Percentiles rank a stretch among this genome's conserved stretches.
Conservation (phyloP, 2,113 vertebrate genomes). For the Muntiacus reevesi region DNA sequence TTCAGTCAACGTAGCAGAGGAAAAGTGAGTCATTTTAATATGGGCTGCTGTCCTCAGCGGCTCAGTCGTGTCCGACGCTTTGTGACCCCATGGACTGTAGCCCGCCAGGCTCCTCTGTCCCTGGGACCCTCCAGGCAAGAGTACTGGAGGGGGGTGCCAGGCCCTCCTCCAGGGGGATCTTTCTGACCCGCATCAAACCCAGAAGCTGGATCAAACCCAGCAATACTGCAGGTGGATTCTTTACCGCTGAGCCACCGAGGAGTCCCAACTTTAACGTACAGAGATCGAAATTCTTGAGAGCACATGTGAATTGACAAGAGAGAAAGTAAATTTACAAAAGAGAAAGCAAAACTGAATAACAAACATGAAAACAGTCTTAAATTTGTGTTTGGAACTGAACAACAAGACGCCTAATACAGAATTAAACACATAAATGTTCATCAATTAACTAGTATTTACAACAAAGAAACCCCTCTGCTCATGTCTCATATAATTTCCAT, state of each 20-base stretch:
- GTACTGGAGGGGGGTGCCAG: neutral
- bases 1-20: neutral
- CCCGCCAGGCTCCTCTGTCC: neutral
- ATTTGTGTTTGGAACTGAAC: neutral
- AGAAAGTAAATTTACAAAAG: conserved; percentile 7
- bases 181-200: neutral
- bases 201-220: neutral
- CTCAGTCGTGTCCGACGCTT: neutral
- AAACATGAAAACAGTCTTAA: conserved; percentile 13
- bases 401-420: neutral
- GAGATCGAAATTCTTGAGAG: conserved; percentile 21
- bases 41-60: neutral
- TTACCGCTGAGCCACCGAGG: neutral
- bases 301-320: neutral
- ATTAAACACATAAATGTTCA: neutral
- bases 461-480: neutral
- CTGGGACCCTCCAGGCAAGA: neutral
- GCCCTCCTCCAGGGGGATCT: neutral
- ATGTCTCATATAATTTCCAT: neutral
- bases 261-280: conserved; percentile 17
- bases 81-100: neutral
- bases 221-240: neutral
- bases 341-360: neutral
- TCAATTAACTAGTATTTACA: conserved; percentile 19
- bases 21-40: neutral